Percentiles rank a stretch among this genome's conserved stretches.
phyloP scores from a whole-genome alignment of 2,113 vertebrate genomes.

The Neolamprologus hecqui region DNA sequence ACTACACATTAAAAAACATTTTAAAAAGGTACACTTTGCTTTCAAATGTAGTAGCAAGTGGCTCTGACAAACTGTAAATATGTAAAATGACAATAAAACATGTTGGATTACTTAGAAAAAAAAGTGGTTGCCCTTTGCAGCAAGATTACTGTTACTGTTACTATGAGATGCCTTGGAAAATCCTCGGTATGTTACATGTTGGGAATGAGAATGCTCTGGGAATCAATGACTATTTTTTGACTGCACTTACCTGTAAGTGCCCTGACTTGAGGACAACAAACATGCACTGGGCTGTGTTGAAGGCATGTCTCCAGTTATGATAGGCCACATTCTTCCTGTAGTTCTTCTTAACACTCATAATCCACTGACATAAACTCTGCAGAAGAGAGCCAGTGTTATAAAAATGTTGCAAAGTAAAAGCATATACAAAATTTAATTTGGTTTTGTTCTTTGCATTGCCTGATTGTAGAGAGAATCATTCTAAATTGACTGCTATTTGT shows the following conservation, averaged over 20 bases:
- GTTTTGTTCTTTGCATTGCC: neutral
- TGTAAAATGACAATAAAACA: neutral
- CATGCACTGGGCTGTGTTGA: slow-evolving; percentile 97
- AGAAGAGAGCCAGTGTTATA: neutral
- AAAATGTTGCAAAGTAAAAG: neutral
- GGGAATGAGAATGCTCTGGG: neutral
- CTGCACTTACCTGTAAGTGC: slow-evolving; percentile 81
- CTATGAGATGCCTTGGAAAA: neutral
- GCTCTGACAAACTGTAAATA: neutral
- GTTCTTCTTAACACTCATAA: slow-evolving; percentile 97
- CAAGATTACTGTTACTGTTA: neutral
- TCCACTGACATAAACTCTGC: slow-evolving; percentile 93
- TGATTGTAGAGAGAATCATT: neutral
- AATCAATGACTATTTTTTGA: neutral
- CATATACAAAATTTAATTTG: neutral
- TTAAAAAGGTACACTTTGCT: neutral
- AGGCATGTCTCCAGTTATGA: slow-evolving; percentile 98
- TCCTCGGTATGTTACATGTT: fast-evolving
- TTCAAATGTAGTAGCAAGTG: neutral
- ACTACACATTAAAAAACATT: neutral
- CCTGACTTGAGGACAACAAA: slow-evolving; percentile 91
- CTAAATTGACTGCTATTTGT: neutral
- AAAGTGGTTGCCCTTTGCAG: neutral
- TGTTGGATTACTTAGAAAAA: neutral
- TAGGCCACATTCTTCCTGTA: slow-evolving; percentile 94